These are phyloP conservation scores for Dolichopus griseipennis DNA, from an alignment of 2,888 invertebrate genomes.

Conservation along the genomic window DNA sequence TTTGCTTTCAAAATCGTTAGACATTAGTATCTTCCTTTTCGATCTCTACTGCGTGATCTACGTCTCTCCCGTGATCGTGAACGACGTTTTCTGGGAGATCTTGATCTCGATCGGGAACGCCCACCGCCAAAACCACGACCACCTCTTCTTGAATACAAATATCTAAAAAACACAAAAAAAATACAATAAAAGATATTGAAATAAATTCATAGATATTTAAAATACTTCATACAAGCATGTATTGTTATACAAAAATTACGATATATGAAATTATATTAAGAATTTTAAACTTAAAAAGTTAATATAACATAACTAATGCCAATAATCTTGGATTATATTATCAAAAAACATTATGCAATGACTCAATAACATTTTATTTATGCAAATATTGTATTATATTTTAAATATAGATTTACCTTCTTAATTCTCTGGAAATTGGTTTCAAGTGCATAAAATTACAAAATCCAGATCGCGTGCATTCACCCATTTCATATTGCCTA, in stretches of 20 bases:
- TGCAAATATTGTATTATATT: too few relatives aligned
- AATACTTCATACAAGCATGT: neutral
- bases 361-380: too few relatives aligned
- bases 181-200: too few relatives aligned
- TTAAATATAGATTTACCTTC: too few relatives aligned
- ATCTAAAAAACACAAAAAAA: slow-evolving; percentile 40
- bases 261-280: too few relatives aligned
- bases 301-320: too few relatives aligned
- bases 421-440: slow-evolving; percentile 89
- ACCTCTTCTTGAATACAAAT: slow-evolving; percentile 64
- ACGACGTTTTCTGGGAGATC: slow-evolving; percentile 38
- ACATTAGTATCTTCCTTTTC: slow-evolving; percentile 30
- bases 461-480: slow-evolving; percentile 97
- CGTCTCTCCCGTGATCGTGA: slow-evolving; percentile 39
- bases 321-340: too few relatives aligned
- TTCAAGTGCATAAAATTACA: slow-evolving; percentile 99
- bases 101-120: slow-evolving; percentile 35
- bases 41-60: slow-evolving; percentile 39
- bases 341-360: too few relatives aligned
- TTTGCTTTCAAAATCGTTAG: neutral
- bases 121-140: slow-evolving; percentile 35
- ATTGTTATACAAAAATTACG: neutral
- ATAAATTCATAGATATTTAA: neutral
- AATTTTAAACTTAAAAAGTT: too few relatives aligned
- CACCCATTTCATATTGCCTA: slow-evolving; percentile 98